A percentile compares a stretch with the other conserved stretches of the same genome.
phyloP scores from a whole-genome alignment of 2,113 vertebrate species.

The Mobula hypostoma region DNA sequence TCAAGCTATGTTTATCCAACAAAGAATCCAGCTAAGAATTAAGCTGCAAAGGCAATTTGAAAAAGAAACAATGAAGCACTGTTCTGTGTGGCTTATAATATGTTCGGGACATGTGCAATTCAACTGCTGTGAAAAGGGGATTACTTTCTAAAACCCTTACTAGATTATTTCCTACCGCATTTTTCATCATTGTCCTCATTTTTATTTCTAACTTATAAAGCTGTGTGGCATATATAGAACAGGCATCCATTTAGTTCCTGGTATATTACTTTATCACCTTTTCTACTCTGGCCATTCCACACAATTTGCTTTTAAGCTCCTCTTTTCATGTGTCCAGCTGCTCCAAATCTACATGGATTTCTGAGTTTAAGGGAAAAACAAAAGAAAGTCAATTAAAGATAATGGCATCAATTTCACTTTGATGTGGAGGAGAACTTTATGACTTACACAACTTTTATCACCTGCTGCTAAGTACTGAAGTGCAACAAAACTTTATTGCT shows the following conservation, averaged over 20 bases:
- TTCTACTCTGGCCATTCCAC: not conserved
- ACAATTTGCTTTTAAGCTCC: not conserved
- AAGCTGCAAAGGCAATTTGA: conserved; percentile 16
- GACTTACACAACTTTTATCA: not conserved
- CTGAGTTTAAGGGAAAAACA: not conserved
- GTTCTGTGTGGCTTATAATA: conserved; percentile 9
- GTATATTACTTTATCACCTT: not conserved
- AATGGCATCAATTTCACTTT: not conserved
- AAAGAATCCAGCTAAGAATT: conserved; percentile 18
- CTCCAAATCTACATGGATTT: not conserved
- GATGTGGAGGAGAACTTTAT: not conserved
- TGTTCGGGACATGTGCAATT: conserved; percentile 28
- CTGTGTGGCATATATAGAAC: not conserved
- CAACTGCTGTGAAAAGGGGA: conserved; percentile 3
- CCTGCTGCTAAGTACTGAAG: not conserved
- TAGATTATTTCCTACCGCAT: not conserved
- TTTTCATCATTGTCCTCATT: not conserved
- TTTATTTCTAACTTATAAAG: not conserved
- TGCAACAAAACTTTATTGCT: not conserved
- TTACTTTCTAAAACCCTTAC: conserved; percentile 14
- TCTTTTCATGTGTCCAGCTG: not conserved
- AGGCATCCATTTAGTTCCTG: not conserved
- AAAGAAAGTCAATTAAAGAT: not conserved
- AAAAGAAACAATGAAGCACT: not conserved
- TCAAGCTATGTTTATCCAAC: not conserved